Evolutionary conservation across 2,888 invertebrate genomes (phyloP), one percentile per base, ranked within the genome.

Genomic region (Muscina levida): DNA sequence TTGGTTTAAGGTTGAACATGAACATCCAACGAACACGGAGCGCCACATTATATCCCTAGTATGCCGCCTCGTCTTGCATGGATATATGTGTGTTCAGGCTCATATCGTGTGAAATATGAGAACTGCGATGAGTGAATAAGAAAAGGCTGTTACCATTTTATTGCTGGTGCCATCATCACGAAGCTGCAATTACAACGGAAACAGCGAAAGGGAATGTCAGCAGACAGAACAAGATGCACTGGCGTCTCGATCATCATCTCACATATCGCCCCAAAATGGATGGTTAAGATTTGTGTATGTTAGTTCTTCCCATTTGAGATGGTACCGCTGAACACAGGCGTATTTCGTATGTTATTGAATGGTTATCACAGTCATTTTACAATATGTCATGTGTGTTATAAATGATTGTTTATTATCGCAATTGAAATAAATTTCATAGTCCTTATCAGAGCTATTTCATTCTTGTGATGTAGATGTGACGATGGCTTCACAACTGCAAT

Each of bases 341-440:
- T 17, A 19, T 19, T 15, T 17, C 5, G 48, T 19, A 48, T 15
- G 19, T 17, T 48, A 48, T 48, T 48, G 48, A 48, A 48, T 48
- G 48, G 15, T 48, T 48, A 19, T 48, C 48, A 31, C 31, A 31
- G 31, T 31, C 26, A 48, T 17, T 71, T 77, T 70, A 65, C 48
- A 44, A 67, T 62, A 72, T 77, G 67, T 68, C 11, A 19, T 72
- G 62, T 68, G 62, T 77, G 68, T 57, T 17, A 53, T 56, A 42
- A 57, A 59, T 77, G 42, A 68, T 77, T 77, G 42, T 78, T 78
- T 73, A 48, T 56, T 70, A 73, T 57, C 65, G 70, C 68, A 70
- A 78, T 65, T 65, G 56, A 65, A 73, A 78, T 78, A 78, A 73
- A 78, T 70, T 62, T 65, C 46, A 56, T 51, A 31, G 46, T 31